These are phyloP conservation scores for Calephelis perditalis DNA, from an alignment of 2,888 invertebrate genomes.

Conservation along the genomic window DNA sequence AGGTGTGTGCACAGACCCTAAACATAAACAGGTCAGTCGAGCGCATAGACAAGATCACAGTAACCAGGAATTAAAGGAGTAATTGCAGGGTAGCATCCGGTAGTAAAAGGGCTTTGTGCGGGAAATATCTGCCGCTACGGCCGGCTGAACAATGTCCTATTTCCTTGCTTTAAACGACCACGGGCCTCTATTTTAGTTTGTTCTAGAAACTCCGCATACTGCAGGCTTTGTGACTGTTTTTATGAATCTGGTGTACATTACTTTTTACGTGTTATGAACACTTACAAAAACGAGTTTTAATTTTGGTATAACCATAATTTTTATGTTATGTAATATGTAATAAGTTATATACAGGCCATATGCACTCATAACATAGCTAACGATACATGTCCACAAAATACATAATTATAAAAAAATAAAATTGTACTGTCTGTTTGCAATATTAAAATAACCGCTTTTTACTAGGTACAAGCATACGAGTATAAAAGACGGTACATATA, in stretches of 20 bases:
- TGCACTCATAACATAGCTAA: no score
- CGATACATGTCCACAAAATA: no score
- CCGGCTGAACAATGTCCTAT: slow-evolving; percentile 45
- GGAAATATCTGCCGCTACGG: slow-evolving; percentile 54
- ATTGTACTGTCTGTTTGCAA: no score
- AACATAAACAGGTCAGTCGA: slow-evolving; percentile 30
- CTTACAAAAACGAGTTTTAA: no score
- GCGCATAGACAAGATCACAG: slow-evolving; percentile 27
- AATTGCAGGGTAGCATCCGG: slow-evolving; percentile 20
- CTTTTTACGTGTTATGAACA: no score
- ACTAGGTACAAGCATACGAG: no score
- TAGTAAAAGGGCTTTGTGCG: slow-evolving; percentile 57
- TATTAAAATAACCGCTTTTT: no score
- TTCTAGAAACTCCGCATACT: not conserved
- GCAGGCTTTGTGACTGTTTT: not conserved
- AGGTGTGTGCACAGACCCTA: not conserved
- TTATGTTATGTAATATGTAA: no score
- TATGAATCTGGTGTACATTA: not conserved
- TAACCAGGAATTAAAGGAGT: slow-evolving; percentile 28
- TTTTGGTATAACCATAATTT: no score
- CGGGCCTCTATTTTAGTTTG: slow-evolving; percentile 8
- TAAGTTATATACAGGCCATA: no score
- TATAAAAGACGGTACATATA: no score
- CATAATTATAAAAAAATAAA: no score
- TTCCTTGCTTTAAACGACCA: slow-evolving; percentile 25